Percentiles rank a stretch among this genome's conserved stretches.
phyloP scores from a whole-genome alignment of 2,113 vertebrate species.

The Emydura subglobosa region DNA sequence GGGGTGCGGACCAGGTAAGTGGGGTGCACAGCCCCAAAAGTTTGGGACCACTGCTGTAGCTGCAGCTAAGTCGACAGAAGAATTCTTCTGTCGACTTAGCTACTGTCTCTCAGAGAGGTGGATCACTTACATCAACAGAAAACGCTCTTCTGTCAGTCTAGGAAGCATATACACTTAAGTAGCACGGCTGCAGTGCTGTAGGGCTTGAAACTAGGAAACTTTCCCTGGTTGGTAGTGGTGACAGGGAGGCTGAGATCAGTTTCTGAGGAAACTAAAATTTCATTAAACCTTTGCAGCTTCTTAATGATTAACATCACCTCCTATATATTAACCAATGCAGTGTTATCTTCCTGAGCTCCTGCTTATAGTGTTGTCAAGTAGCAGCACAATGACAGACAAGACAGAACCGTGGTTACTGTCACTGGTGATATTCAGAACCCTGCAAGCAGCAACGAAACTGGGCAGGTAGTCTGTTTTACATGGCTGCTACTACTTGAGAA shows the following conservation, averaged over 20 bases:
- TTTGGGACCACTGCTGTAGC: too few species aligned
- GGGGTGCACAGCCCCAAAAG: too few species aligned
- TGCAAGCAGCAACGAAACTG: not conserved
- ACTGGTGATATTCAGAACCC: not conserved
- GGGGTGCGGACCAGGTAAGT: too few species aligned
- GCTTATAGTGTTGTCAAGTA: not conserved
- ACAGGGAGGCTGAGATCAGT: not conserved
- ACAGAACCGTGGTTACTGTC: fast-evolving
- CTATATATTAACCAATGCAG: not conserved
- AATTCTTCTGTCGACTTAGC: too few species aligned
- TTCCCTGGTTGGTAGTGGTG: not conserved
- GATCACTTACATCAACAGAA: not conserved
- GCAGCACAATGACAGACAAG: not conserved
- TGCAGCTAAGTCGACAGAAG: too few species aligned
- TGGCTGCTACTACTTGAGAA: not conserved
- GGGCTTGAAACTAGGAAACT: not conserved
- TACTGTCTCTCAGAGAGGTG: too few species aligned
- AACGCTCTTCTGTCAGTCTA: not conserved
- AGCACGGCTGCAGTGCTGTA: not conserved
- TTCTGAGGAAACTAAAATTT: not conserved
- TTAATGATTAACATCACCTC: not conserved
- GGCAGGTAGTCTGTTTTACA: not conserved
- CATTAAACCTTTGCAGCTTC: not conserved
- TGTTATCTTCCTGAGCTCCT: not conserved
- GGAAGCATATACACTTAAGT: not conserved